Conservation (phyloP, 2,888 invertebrate species). For the Oasisia sp. region DNA sequence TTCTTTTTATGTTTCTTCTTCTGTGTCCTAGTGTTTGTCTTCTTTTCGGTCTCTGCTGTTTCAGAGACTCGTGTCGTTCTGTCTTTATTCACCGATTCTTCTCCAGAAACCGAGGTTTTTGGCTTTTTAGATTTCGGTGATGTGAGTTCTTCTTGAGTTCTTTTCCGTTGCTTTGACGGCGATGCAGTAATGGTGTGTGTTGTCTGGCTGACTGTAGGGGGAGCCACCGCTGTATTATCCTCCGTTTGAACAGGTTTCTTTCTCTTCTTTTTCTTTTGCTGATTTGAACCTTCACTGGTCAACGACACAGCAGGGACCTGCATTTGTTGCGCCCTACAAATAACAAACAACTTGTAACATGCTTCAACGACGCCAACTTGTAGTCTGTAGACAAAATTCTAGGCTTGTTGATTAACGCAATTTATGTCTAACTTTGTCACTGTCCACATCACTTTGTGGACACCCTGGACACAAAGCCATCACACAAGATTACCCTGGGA, state of each 20-base stretch:
- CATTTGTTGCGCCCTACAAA: neutral
- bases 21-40: conserved; percentile 20
- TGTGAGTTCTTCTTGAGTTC: neutral
- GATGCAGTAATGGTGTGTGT: neutral
- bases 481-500: too few species aligned
- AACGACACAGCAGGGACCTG: neutral
- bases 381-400: neutral
- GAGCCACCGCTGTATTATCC: neutral
- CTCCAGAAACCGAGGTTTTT: neutral
- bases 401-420: neutral
- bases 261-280: neutral
- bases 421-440: neutral
- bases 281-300: neutral
- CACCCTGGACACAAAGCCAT: too few species aligned
- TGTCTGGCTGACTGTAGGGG: neutral
- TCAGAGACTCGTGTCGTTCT: neutral
- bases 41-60: neutral
- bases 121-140: neutral
- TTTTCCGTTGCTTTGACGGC: neutral
- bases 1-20: conserved; percentile 19
- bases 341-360: neutral
- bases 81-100: conserved; percentile 20
- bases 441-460: neutral
- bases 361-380: neutral
- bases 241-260: neutral